Percentiles rank a stretch among this genome's conserved stretches.
These are phyloP conservation scores for Catamblyrhynchus diadema DNA, from an alignment of 2,797 vertebrate genomes.

Conservation along the genomic window DNA sequence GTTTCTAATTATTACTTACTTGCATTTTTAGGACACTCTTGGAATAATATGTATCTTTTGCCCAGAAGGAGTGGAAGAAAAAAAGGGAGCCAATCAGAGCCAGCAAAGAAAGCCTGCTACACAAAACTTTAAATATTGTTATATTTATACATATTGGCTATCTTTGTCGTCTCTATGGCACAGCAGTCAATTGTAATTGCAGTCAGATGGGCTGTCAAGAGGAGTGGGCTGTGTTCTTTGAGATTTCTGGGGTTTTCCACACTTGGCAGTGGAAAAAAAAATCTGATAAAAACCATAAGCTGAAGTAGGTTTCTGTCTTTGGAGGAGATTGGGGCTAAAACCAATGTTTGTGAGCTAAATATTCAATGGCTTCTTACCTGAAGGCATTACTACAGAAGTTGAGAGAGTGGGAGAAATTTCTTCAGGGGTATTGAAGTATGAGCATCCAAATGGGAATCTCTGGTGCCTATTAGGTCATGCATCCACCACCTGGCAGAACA, in stretches of 20 bases:
- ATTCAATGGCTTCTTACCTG: not conserved
- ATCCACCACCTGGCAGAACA: not conserved
- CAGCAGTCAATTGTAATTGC: accelerated
- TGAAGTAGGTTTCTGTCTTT: not conserved
- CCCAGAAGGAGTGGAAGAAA: not conserved
- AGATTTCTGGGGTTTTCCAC: not conserved
- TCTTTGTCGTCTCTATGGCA: not conserved
- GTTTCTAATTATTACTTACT: not conserved
- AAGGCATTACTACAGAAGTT: not conserved
- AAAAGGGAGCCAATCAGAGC: not conserved
- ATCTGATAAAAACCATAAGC: accelerated
- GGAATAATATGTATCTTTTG: not conserved
- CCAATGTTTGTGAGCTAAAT: not conserved
- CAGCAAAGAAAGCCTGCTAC: not conserved
- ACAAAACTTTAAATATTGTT: not conserved
- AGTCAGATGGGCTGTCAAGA: not conserved
- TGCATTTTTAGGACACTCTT: not conserved
- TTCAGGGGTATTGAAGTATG: not conserved
- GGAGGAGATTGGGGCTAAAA: not conserved
- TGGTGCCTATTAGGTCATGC: not conserved
- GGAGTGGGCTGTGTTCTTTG: not conserved
- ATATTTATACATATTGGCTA: not conserved
- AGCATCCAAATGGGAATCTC: not conserved
- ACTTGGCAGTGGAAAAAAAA: not conserved
- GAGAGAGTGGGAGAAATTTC: not conserved